Percentiles rank a stretch among this genome's conserved stretches.
phyloP scores from a whole-genome alignment of 2,888 invertebrate species.

The Orthosia cruda region DNA sequence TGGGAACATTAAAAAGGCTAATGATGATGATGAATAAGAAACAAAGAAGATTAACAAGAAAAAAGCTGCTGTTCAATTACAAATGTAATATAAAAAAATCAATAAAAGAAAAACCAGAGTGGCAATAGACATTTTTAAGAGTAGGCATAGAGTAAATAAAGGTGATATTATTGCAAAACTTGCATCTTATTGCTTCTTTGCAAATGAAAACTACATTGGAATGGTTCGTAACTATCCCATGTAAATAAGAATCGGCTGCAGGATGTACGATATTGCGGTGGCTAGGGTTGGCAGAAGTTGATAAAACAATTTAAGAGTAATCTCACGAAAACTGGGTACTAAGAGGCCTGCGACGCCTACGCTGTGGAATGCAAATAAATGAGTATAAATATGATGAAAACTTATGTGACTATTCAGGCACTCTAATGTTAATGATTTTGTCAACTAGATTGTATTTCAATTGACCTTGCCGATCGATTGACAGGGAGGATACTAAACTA shows the following conservation, averaged over 20 bases:
- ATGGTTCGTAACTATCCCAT: constrained; percentile 7
- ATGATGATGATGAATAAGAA: no score
- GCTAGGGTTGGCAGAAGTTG: constrained; percentile 20
- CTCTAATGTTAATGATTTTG: no score
- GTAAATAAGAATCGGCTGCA: constrained; percentile 41
- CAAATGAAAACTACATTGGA: constrained; percentile 36
- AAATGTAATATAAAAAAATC: background rate
- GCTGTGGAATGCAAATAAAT: background rate
- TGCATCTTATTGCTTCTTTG: constrained; percentile 33
- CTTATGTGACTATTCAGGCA: no score
- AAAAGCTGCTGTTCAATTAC: background rate
- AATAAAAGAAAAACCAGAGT: background rate
- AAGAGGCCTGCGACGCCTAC: no score
- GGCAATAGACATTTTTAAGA: background rate
- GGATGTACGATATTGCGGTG: constrained; percentile 12
- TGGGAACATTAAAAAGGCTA: no score
- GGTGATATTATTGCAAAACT: background rate
- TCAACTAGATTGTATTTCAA: no score
- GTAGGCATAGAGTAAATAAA: background rate
- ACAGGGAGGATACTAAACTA: no score
- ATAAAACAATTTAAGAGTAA: no score
- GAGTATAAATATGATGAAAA: no score
- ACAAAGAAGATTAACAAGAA: background rate
- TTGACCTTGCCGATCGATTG: no score
- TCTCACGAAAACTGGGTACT: no score